A percentile compares a stretch with the other conserved stretches of the same genome.
phyloP scores from a whole-genome alignment of 2,113 vertebrate genomes.

The Apteryx mantelli region DNA sequence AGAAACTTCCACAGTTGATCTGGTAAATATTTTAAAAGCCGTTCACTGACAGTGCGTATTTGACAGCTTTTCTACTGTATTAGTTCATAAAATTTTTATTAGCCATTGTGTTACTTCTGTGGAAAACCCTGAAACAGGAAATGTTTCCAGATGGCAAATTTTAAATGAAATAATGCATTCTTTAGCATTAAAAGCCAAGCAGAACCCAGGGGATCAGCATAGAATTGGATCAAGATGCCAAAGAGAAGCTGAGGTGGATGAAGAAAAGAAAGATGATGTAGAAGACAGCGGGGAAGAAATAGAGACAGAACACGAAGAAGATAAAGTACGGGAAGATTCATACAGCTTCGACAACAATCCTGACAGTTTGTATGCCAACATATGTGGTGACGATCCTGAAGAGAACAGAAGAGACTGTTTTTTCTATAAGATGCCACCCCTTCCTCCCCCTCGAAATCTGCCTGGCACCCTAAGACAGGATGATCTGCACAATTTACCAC shows the following conservation, averaged over 20 bases:
- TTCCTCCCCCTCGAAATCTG: conserved; percentile 75
- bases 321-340: background rate
- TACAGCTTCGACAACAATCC: conserved; percentile 18
- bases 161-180: conserved; percentile 47
- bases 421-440: conserved; percentile 75
- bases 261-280: background rate
- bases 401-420: background rate
- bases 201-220: background rate
- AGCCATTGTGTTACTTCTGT: conserved; percentile 48
- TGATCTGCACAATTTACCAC: conserved; percentile 57
- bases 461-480: conserved; percentile 53
- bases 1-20: conserved; percentile 31
- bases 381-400: conserved; percentile 1
- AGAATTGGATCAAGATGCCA: background rate
- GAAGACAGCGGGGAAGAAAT: conserved; percentile 11
- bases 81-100: conserved; percentile 70
- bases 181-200: conserved; percentile 29
- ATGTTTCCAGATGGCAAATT: conserved; percentile 52
- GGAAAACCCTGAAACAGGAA: conserved; percentile 47
- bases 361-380: conserved; percentile 71
- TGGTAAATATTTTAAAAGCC: conserved; percentile 70
- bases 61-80: conserved; percentile 53
- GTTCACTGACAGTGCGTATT: background rate
- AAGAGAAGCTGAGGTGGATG: background rate
- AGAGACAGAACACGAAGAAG: conserved; percentile 62